Conservation (phyloP, 2,797 vertebrate species). For the Potorous gilbertii region DNA sequence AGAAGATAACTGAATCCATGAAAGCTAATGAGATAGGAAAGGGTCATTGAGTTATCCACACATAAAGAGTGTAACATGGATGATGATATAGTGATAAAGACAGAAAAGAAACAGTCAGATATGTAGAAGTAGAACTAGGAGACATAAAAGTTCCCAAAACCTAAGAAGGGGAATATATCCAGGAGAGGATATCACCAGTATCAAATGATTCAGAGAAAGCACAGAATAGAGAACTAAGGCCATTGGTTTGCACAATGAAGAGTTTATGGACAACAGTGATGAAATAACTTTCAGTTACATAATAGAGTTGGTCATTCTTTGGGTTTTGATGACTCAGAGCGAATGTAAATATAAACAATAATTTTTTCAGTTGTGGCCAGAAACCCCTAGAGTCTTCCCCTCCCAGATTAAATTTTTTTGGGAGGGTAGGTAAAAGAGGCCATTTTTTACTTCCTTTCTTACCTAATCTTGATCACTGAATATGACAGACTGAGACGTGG, state of each 20-base stretch:
- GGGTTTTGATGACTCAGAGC: too few species aligned
- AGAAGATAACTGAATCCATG: background rate
- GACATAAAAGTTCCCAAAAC: background rate
- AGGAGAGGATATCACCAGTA: background rate
- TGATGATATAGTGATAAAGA: background rate
- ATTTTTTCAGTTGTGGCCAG: too few species aligned
- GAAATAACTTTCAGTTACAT: background rate
- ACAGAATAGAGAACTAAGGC: background rate
- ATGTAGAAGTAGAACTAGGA: background rate
- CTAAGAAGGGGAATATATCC: background rate
- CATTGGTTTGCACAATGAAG: background rate
- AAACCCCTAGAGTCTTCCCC: too few species aligned
- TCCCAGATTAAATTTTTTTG: too few species aligned
- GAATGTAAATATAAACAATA: too few species aligned
- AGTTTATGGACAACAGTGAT: background rate
- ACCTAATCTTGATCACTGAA: too few species aligned
- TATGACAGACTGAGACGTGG: background rate
- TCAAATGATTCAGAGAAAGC: background rate
- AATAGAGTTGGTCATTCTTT: background rate
- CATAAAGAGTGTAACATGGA: background rate
- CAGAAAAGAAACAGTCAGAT: background rate
- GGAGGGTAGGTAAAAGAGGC: too few species aligned
- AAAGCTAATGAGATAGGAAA: background rate
- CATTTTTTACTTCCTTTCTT: too few species aligned
- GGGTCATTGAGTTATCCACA: background rate